Evolutionary conservation across 2,113 vertebrate genomes (phyloP).

Genomic region (Leptocoma aspasia): DNA sequence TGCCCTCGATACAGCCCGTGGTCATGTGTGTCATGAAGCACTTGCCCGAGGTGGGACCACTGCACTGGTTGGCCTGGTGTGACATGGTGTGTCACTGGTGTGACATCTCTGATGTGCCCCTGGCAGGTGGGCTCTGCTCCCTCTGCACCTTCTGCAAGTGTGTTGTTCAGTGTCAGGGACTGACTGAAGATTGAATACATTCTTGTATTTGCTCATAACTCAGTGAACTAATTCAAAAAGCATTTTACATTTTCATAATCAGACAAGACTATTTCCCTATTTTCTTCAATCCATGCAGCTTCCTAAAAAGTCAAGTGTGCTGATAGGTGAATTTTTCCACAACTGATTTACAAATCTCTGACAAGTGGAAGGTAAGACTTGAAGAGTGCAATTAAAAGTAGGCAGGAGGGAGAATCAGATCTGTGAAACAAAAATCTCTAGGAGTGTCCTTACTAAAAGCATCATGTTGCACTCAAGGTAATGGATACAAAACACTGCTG

Average conservation of each 20-base stretch:
- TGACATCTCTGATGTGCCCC: not conserved
- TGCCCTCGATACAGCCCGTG: constrained; percentile 95
- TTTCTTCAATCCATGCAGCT: not conserved
- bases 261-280: not conserved
- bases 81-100: not conserved
- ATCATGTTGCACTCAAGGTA: not conserved
- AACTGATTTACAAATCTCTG: not conserved
- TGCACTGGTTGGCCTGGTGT: fast-evolving
- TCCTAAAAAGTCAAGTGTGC: not conserved
- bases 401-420: not conserved
- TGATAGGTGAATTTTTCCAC: not conserved
- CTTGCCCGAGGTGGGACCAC: constrained; percentile 82
- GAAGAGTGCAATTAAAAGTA: not conserved
- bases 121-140: not conserved
- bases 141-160: not conserved
- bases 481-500: not conserved
- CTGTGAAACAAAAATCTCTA: not conserved
- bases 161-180: not conserved
- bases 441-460: not conserved
- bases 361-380: not conserved
- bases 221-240: not conserved
- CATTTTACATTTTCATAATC: not conserved
- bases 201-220: not conserved
- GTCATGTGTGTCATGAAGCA: constrained; percentile 99
- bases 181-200: not conserved